Evolutionary conservation across 2,888 invertebrate genomes (phyloP), one percentile per base, ranked within the genome.

Genomic region (Xylophagus ater): DNA sequence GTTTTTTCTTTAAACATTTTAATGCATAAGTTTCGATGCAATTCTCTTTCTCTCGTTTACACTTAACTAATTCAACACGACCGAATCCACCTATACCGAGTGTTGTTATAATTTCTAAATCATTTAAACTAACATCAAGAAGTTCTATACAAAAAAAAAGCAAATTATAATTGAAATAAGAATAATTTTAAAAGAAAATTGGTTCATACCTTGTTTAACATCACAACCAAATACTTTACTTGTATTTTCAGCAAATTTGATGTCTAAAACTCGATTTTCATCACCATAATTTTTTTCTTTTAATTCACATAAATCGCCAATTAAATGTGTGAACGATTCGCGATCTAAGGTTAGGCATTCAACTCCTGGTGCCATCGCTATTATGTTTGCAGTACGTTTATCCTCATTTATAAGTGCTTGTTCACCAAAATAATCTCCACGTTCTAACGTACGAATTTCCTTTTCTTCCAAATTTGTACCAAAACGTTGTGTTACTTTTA

Each of bases 71-170:
- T 55, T 87, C 88, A 0, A 92, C 90, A 3, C 89, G 72, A 0
- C 92, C 92, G 55, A 92, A 92, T 3, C 92, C 94, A 6, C 94
- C 94, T 12, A 92, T 82, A 2, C 94, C 94, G 49, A 94, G 69
- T 0, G 92, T 93, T 29, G 83, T 81, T 4, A 87, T 70, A 31
- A 82, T 76, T 53, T 83, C 82, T 49, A 96, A 67, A 55, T 93
- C 85, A 20, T 74, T 73, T 14, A 94, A 66, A 40, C 78, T 71
- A 24, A 94, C 67, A 40, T 76, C 72, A 23, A 74, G 73, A 56
- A 76, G 78, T 59, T 81, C 81, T 74, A 32, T 8, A 34, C 34
- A 30, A 29, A 25, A 24, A 12, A 17, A n/a, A 18, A 3, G 2
- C 14, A 5, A 31, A 12, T 14, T 7, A 17, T 8, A 34, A n/a